Conservation (phyloP, 2,888 invertebrate species). For the Piscicola geometra region DNA sequence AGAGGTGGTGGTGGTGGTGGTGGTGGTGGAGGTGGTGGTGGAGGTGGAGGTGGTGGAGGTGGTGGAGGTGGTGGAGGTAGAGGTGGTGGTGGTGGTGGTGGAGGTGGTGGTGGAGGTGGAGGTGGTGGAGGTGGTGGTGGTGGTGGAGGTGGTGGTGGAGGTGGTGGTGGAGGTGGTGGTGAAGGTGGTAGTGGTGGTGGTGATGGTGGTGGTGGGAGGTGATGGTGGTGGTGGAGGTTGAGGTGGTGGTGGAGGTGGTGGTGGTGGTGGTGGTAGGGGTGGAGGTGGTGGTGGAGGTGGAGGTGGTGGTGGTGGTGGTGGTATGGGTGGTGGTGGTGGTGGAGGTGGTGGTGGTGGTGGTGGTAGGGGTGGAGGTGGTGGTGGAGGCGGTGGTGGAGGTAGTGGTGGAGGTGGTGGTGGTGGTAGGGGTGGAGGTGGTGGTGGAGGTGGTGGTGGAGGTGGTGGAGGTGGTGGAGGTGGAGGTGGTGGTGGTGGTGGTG, state of each 20-base stretch:
- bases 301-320: no score
- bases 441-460: neutral
- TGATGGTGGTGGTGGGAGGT: neutral
- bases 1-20: slow-evolving; percentile 16
- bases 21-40: slow-evolving; percentile 10
- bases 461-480: slow-evolving; percentile 15
- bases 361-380: slow-evolving; percentile 10
- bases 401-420: neutral
- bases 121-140: neutral
- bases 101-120: no score
- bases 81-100: neutral
- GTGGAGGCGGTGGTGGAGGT: neutral
- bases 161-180: neutral
- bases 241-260: neutral
- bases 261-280: no score
- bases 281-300: slow-evolving; percentile 29
- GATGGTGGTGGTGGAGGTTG: neutral
- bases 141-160: no score
- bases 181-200: slow-evolving; percentile 4
- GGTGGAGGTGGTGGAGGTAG: neutral
- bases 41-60: neutral
- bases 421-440: slow-evolving; percentile 22
- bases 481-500: slow-evolving; percentile 19
- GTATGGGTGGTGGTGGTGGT: slow-evolving; percentile 12
- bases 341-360: slow-evolving; percentile 19